Evolutionary conservation across 2,113 vertebrate genomes (phyloP).

Genomic region (Dipodomys spectabilis): DNA sequence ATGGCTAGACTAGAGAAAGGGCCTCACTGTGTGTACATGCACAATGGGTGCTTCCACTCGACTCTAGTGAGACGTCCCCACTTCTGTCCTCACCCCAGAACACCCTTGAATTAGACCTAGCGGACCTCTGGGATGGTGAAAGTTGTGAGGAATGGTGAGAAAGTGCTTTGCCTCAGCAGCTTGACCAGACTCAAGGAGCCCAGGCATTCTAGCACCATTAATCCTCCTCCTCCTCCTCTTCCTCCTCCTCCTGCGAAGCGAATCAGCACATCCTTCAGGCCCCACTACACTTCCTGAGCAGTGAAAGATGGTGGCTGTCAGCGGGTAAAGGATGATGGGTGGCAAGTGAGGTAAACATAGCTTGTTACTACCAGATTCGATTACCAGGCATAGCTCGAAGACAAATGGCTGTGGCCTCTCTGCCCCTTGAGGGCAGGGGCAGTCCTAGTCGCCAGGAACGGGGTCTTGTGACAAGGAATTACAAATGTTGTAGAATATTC

Average conservation of each 20-base stretch:
- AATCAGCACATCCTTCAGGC: constrained; percentile 32
- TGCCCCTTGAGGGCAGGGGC: background rate
- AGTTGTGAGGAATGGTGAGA: background rate
- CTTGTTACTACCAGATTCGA: constrained; percentile 65
- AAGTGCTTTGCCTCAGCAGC: background rate
- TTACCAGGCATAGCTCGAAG: constrained; percentile 34
- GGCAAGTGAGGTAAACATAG: constrained; percentile 59
- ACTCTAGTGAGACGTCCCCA: too few species aligned
- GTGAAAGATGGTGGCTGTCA: constrained; percentile 67
- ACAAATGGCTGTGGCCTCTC: background rate
- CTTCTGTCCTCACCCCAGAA: background rate
- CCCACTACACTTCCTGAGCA: constrained; percentile 63
- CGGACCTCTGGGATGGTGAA: background rate
- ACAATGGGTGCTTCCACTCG: background rate
- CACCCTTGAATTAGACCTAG: background rate
- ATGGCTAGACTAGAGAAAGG: background rate
- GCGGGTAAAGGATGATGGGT: constrained; percentile 30
- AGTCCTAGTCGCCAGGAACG: background rate
- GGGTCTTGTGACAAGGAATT: background rate
- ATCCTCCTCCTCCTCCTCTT: background rate
- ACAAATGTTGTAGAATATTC: background rate
- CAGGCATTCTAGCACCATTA: background rate
- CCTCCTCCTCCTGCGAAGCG: background rate
- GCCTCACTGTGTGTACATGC: background rate
- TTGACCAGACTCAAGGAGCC: background rate